phyloP scores from a whole-genome alignment of 2,113 vertebrate genomes.

The Talpa occidentalis region DNA sequence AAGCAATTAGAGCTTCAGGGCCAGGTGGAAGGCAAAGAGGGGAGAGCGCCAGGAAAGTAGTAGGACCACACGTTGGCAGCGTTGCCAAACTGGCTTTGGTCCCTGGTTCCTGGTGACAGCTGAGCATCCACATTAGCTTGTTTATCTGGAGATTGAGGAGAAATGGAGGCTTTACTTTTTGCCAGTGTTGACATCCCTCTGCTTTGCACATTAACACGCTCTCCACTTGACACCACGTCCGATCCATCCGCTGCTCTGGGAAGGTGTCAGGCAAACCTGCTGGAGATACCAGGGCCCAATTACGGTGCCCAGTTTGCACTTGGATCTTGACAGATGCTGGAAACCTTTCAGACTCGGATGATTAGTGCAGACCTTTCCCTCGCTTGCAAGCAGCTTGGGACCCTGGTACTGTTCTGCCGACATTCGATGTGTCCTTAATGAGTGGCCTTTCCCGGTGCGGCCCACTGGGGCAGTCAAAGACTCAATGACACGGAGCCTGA shows the following conservation, averaged over 20 bases:
- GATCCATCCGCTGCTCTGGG: constrained; percentile 50
- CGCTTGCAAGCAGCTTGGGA: constrained; percentile 45
- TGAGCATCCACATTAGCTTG: neutral
- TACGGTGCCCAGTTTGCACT: constrained; percentile 56
- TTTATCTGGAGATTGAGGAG: constrained; percentile 49
- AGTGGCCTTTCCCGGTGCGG: constrained; percentile 13
- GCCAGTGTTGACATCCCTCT: constrained; percentile 66
- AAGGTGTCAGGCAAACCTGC: constrained; percentile 70
- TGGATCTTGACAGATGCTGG: constrained; percentile 71
- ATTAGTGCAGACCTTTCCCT: constrained; percentile 59
- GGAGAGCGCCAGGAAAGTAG: neutral
- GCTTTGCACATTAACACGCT: constrained; percentile 65
- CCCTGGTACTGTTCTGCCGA: neutral
- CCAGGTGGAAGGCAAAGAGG: constrained; percentile 46
- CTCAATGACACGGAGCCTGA: neutral
- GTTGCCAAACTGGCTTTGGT: constrained; percentile 7
- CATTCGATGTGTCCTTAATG: constrained; percentile 20
- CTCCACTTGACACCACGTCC: constrained; percentile 60
- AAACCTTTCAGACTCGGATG: constrained; percentile 56
- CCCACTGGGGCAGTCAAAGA: constrained; percentile 22
- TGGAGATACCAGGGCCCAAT: constrained; percentile 61
- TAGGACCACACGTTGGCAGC: neutral
- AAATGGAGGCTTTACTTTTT: constrained; percentile 66
- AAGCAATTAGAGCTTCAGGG: constrained; percentile 54
- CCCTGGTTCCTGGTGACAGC: constrained; percentile 37